Evolutionary conservation across 2,113 vertebrate genomes (phyloP), one percentile per base, ranked within the genome.

Genomic region (Dasypus novemcinctus): DNA sequence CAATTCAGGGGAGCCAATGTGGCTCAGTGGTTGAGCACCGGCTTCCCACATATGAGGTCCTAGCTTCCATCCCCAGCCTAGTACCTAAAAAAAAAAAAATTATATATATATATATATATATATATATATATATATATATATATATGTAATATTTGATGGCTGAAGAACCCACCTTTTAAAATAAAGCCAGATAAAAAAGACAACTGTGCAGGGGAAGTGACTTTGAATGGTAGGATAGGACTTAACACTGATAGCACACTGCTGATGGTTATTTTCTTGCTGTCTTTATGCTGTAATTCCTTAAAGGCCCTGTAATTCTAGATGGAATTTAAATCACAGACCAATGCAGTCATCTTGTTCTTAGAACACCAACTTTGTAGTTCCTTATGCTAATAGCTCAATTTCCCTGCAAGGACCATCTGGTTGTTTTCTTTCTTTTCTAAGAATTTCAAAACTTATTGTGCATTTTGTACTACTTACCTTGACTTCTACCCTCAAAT

Each of bases 271-370:
- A 59, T 66, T 78, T 68, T 91, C 63, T 82, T 72, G 31, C 43
- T 68, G 31, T 20, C 38, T 82, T 43, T 36, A 82, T 61, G 43
- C 71, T 71, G 75, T 75, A 79, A 66, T 57, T 75, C 57, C 71
- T 80, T 63, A 59, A 85, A 91, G 43, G 1, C n/a, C 6, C 3
- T 36, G 54, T 27, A 74, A 29, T 12, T 54, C 13, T 57, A 80
- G 52, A 75, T 31, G 52, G 91, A 91, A 69, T 80, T 84, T 69
- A 86, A 90, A 80, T 57, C 41, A 80, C 21, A 91, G 75, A 75
- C 27, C 31, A 68, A 43, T 38, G 23, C 10, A 57, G 14, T 93
- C 12, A 12, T 82, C 27, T 69, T 71, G 38, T 76, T 81, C 61
- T 46, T 87, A 61, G 18, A 78, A 66, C n/a, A 43, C 52, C 15